Evolutionary conservation across 2,797 vertebrate genomes (phyloP).

Genomic region (Botia kubotai): DNA sequence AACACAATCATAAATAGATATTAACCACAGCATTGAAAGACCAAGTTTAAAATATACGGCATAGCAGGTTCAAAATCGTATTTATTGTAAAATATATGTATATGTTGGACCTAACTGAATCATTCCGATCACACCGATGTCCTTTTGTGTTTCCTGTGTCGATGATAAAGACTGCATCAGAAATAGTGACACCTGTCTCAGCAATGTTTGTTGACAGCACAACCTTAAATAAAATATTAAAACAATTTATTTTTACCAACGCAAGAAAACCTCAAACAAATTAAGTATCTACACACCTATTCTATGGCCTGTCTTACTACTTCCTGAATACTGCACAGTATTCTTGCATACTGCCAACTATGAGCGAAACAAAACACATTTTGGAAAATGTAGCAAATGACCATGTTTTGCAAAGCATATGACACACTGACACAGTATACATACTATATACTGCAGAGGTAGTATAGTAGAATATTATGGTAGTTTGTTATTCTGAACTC

Average conservation of each 20-base stretch:
- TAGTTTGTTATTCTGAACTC: no score
- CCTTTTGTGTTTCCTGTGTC: conserved; percentile 96
- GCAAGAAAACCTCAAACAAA: neutral
- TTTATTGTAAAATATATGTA: no score
- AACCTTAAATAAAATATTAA: conserved; percentile 75
- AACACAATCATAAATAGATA: conserved; percentile 22
- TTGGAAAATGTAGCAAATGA: no score
- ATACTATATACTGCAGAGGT: neutral
- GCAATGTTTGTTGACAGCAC: conserved; percentile 99
- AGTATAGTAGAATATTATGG: neutral
- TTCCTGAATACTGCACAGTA: no score
- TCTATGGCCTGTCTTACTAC: no score
- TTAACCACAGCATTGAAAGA: neutral
- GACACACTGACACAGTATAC: no score
- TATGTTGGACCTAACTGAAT: neutral
- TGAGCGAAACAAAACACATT: no score
- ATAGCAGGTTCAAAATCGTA: no score
- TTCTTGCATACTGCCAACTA: no score
- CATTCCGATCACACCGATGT: conserved; percentile 84
- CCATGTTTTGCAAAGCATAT: no score
- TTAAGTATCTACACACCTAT: no score
- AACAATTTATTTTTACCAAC: neutral
- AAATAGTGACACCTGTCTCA: conserved; percentile 97
- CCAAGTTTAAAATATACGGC: neutral
- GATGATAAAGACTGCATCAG: conserved; percentile 96